These are phyloP conservation scores for Bombycilla garrulus DNA, from an alignment of 2,113 vertebrate species.

Conservation along the genomic window DNA sequence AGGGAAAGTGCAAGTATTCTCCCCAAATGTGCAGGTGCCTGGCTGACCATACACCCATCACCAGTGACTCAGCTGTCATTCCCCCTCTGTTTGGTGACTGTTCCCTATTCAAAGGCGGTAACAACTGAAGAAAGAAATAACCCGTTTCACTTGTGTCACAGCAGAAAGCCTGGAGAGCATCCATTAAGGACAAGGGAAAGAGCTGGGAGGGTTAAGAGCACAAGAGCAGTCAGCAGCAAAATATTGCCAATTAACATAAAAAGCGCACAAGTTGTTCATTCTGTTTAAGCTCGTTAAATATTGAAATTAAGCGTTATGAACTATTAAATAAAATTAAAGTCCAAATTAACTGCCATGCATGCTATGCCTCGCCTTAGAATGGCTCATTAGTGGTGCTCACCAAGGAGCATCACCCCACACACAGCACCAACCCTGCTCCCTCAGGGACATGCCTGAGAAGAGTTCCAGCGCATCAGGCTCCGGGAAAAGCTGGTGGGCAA, in stretches of 20 bases:
- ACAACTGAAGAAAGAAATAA: neutral
- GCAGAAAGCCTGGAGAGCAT: neutral
- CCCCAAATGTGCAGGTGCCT: neutral
- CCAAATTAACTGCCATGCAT: neutral
- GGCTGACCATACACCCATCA: neutral
- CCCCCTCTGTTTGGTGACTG: neutral
- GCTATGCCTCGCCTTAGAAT: neutral
- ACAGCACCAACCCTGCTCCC: accelerated
- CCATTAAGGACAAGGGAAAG: neutral
- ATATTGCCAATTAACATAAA: slow-evolving; percentile 31
- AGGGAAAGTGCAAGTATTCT: neutral
- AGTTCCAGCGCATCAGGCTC: accelerated
- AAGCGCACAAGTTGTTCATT: neutral
- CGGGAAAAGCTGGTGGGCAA: neutral
- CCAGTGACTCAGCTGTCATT: neutral
- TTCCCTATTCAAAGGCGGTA: neutral
- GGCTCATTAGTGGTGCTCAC: neutral
- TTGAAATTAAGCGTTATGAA: slow-evolving; percentile 34
- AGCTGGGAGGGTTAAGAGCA: neutral
- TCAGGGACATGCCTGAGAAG: accelerated
- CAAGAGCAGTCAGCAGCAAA: slow-evolving; percentile 35
- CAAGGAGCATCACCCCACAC: neutral
- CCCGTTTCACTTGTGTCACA: neutral
- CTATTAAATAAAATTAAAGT: slow-evolving; percentile 48
- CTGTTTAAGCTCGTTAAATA: slow-evolving; percentile 40